phyloP scores from a whole-genome alignment of 2,113 vertebrate species.

The Indri indri region DNA sequence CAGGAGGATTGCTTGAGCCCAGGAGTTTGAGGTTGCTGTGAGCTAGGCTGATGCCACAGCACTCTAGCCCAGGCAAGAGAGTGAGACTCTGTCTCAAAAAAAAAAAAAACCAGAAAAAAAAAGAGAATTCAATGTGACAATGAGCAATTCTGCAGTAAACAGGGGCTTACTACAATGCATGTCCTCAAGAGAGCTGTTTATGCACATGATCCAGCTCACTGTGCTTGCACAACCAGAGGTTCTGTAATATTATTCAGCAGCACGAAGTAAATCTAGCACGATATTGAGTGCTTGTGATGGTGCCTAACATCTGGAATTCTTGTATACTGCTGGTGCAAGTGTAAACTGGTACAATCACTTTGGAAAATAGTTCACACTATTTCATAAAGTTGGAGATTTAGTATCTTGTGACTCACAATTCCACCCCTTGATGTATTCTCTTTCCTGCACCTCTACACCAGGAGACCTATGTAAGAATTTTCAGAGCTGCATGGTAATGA shows the following conservation, averaged over 20 bases:
- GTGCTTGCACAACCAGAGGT: not conserved
- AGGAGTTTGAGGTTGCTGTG: no score
- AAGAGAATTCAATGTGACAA: not conserved
- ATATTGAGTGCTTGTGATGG: not conserved
- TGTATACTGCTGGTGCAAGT: not conserved
- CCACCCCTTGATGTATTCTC: not conserved
- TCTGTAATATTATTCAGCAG: not conserved
- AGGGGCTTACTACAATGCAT: not conserved
- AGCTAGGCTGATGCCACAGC: no score
- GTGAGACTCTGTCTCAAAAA: no score
- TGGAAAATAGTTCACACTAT: not conserved
- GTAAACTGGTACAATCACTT: not conserved
- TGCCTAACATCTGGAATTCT: not conserved
- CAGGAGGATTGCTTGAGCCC: no score
- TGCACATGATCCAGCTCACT: not conserved
- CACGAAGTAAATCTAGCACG: not conserved
- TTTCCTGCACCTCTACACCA: not conserved
- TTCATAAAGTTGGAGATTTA: not conserved
- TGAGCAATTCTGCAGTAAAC: not conserved
- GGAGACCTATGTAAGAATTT: not conserved
- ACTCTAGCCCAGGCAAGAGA: no score
- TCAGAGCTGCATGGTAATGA: not conserved
- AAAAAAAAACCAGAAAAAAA: no score
- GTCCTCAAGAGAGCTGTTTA: not conserved
- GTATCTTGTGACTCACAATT: not conserved